phyloP scores from a whole-genome alignment of 2,888 invertebrate genomes.

The Andrena flavipes region DNA sequence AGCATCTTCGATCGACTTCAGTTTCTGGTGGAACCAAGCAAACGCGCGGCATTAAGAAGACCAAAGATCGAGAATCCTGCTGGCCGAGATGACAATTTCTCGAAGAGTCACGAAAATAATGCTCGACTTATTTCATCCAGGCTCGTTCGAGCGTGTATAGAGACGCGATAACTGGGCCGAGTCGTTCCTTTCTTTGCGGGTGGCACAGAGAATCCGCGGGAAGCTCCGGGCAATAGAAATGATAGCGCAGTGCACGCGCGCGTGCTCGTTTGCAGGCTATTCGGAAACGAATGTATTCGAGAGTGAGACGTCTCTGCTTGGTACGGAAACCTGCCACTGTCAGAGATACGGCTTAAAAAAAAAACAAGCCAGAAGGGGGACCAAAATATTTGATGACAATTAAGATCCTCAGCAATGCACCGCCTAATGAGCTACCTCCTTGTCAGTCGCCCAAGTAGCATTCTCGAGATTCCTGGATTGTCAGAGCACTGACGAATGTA shows the following conservation, averaged over 20 bases:
- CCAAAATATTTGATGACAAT: constrained; percentile 20
- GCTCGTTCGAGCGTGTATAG: constrained; percentile 48
- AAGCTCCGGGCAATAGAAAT: constrained; percentile 43
- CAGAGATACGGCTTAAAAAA: neutral
- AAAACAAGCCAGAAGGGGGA: neutral
- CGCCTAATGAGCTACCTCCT: neutral
- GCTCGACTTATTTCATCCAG: constrained; percentile 40
- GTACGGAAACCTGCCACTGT: constrained; percentile 2
- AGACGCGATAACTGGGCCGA: constrained; percentile 53
- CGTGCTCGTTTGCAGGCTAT: constrained; percentile 27
- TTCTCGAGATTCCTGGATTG: constrained; percentile 18
- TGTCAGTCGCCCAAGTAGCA: neutral
- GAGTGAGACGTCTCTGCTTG: constrained; percentile 14
- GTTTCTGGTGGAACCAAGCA: neutral
- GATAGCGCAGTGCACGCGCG: constrained; percentile 42
- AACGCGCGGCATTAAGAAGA: neutral
- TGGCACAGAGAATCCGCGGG: constrained; percentile 30
- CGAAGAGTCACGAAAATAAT: constrained; percentile 30
- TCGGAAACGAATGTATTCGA: constrained; percentile 44
- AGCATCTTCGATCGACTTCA: neutral
- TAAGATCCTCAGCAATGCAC: constrained; percentile 8
- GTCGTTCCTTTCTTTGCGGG: constrained; percentile 50
- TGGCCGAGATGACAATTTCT: constrained; percentile 30
- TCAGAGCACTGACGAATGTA: neutral
- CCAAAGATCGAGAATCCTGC: neutral